These are phyloP conservation scores for Eudemis profundana DNA, from an alignment of 2,888 invertebrate species.

Conservation along the genomic window DNA sequence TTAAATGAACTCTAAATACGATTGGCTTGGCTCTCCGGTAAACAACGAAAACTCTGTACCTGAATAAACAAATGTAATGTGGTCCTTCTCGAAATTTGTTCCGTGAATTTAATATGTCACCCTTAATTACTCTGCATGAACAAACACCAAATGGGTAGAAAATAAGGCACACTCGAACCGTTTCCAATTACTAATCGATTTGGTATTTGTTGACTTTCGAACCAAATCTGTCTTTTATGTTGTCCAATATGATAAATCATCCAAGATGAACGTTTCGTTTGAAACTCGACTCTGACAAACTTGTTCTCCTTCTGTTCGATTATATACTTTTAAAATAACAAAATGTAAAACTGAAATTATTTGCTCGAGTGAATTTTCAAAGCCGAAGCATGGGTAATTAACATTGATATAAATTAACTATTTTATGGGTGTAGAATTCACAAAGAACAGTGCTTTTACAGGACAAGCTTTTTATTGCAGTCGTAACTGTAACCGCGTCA, in stretches of 20 bases:
- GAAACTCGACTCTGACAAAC: slow-evolving; percentile 55
- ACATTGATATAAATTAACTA: slow-evolving; percentile 38
- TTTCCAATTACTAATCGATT: slow-evolving; percentile 80
- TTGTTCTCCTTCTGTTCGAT: neutral
- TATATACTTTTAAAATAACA: slow-evolving; percentile 10
- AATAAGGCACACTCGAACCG: slow-evolving; percentile 61
- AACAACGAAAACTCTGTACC: neutral
- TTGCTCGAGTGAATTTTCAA: slow-evolving; percentile 19
- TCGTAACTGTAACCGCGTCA: slow-evolving; percentile 47
- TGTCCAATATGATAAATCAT: slow-evolving; percentile 79
- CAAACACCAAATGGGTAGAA: slow-evolving; percentile 52
- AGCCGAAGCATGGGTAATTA: slow-evolving; percentile 31
- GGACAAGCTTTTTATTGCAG: slow-evolving; percentile 45
- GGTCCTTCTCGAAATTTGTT: slow-evolving; percentile 4
- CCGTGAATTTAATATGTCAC: slow-evolving; percentile 27
- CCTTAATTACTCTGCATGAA: slow-evolving; percentile 35
- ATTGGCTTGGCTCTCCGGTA: slow-evolving; percentile 4
- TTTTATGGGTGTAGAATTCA: slow-evolving; percentile 36
- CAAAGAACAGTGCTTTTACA: slow-evolving; percentile 40
- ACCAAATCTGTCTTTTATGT: slow-evolving; percentile 74
- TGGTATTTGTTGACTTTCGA: slow-evolving; percentile 74
- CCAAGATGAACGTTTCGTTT: slow-evolving; percentile 75
- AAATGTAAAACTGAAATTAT: slow-evolving; percentile 9
- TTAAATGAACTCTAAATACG: slow-evolving; percentile 23
- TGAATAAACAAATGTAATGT: slow-evolving; percentile 20